Evolutionary conservation across 2,888 invertebrate genomes (phyloP).

Genomic region (Archips xylosteana): DNA sequence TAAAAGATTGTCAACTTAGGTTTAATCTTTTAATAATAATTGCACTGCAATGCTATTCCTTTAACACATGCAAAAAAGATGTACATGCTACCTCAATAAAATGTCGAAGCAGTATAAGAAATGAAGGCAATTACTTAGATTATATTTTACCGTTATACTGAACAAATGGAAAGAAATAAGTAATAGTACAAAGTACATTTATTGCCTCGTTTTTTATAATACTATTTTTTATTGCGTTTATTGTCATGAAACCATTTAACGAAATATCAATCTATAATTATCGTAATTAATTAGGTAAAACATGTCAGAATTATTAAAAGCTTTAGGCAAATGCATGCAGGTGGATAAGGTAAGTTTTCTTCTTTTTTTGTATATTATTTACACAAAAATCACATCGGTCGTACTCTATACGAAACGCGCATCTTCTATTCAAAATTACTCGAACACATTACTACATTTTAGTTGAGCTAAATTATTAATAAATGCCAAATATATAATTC

Average conservation of each 20-base stretch:
- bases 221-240: conserved; percentile 2
- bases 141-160: no score
- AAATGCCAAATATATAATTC: conserved; percentile 66
- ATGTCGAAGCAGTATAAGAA: not conserved
- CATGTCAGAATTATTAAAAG: conserved; percentile 36
- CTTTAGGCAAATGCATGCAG: conserved; percentile 36
- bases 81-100: not conserved
- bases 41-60: not conserved
- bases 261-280: conserved; percentile 10
- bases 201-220: not conserved
- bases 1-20: not conserved
- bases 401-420: conserved; percentile 8
- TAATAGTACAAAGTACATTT: not conserved
- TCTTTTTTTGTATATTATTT: conserved; percentile 10
- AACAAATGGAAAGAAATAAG: no score
- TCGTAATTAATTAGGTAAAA: conserved; percentile 19
- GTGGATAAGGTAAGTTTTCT: conserved; percentile 9
- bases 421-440: conserved; percentile 18
- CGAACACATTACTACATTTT: conserved; percentile 56
- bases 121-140: not conserved
- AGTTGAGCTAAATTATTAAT: conserved; percentile 75
- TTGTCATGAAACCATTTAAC: not conserved
- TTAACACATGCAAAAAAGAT: not conserved
- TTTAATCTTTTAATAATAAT: not conserved
- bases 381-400: conserved; percentile 26